A percentile compares a stretch with the other conserved stretches of the same genome.
phyloP scores from a whole-genome alignment of 2,888 invertebrate species.

The Brachyptera putata region DNA sequence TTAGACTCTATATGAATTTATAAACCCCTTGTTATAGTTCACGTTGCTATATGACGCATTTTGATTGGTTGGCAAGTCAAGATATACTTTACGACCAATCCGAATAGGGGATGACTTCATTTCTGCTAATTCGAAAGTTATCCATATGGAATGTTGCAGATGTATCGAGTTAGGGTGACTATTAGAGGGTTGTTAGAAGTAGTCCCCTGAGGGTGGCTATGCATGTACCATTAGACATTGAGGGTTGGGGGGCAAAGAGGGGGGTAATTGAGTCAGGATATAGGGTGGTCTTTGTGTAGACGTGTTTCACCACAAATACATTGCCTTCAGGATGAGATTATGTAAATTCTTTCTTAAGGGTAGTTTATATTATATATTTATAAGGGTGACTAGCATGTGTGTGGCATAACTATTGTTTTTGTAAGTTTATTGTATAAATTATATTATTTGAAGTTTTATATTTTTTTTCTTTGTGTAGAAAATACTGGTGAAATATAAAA shows the following conservation, averaged over 20 bases:
- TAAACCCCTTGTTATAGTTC: slow-evolving; percentile 1
- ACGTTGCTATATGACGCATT: background rate
- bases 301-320: slow-evolving; percentile 10
- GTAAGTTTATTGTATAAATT: too few relatives aligned
- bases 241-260: background rate
- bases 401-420: too few relatives aligned
- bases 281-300: slow-evolving; percentile 9
- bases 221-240: slow-evolving; percentile 11
- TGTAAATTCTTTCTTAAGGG: too few relatives aligned
- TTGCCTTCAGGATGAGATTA: too few relatives aligned
- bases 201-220: slow-evolving; percentile 5
- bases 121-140: slow-evolving; percentile 2
- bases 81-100: slow-evolving; percentile 5
- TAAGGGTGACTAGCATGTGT: too few relatives aligned
- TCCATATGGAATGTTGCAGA: slow-evolving; percentile 14
- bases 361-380: too few relatives aligned
- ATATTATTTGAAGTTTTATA: too few relatives aligned
- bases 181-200: slow-evolving; percentile 14
- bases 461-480: too few relatives aligned
- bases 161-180: slow-evolving; percentile 16
- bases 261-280: slow-evolving; percentile 2
- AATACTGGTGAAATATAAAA: too few relatives aligned
- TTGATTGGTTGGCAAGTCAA: slow-evolving; percentile 12
- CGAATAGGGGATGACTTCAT: slow-evolving; percentile 4
- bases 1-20: slow-evolving; percentile 13